Evolutionary conservation across 1,140 invertebrate genomes (phyloP).

Genomic region (Mactra quadrangularis): DNA sequence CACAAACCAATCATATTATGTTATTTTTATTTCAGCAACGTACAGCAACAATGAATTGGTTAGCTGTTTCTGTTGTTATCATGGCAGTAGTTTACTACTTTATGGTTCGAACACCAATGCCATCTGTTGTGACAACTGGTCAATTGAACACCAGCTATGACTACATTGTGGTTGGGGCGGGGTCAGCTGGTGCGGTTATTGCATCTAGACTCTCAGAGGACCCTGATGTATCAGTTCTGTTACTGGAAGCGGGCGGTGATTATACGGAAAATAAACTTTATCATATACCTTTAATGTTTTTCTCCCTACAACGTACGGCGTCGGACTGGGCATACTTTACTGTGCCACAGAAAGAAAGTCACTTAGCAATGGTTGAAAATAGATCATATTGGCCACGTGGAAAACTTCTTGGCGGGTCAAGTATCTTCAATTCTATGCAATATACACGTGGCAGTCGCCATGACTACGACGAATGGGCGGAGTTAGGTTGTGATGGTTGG

Average conservation of each 20-base stretch:
- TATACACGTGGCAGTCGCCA: conserved; percentile 95
- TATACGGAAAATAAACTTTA: conserved; percentile 94
- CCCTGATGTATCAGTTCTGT: conserved; percentile 88
- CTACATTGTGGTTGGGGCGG: conserved; percentile 41
- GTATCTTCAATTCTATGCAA: conserved; percentile 97
- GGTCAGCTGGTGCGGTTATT: conserved; percentile 93
- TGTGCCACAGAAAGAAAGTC: conserved; percentile 90
- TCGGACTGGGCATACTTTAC: conserved; percentile 97
- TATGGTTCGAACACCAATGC: neutral
- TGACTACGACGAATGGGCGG: conserved; percentile 97
- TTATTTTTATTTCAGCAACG: too few species aligned
- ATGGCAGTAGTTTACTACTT: conserved; percentile 1
- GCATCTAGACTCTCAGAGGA: conserved; percentile 95
- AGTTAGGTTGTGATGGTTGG: conserved; percentile 95
- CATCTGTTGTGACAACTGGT: conserved; percentile 90
- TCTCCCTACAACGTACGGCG: conserved; percentile 51
- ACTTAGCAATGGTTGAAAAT: conserved; percentile 90
- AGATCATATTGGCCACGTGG: conserved; percentile 68
- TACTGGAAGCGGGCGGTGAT: conserved; percentile 95
- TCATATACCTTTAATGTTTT: conserved; percentile 63
- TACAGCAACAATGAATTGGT: too few species aligned
- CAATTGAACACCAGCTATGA: conserved; percentile 78
- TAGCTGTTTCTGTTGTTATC: neutral
- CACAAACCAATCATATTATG: too few species aligned
- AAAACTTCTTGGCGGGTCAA: conserved; percentile 89